Evolutionary conservation across 2,797 vertebrate genomes (phyloP), one percentile per base, ranked within the genome.

Genomic region (Lerista edwardsae): DNA sequence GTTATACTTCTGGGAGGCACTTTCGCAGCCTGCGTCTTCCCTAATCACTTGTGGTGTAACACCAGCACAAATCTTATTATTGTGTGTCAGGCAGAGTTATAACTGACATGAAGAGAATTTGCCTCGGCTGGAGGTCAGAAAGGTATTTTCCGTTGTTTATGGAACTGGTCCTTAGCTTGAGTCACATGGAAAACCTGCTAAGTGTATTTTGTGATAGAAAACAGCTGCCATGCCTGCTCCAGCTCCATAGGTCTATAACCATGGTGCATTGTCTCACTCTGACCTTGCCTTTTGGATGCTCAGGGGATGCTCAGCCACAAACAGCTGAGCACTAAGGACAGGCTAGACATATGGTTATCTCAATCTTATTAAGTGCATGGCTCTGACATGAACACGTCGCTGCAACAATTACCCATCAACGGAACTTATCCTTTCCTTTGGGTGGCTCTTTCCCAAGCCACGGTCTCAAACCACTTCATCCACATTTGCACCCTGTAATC

Each of bases 321-420:
- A 39, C 29, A 34, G 59, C 21, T 44, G 12, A 29, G 84, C 14
- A 23, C 15, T 41, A 25, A 73, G 41, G 31, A 25, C 10, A 51
- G 44, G n/a, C 34, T 21, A 57, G 47, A 44, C 29, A 41, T 21
- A 51, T 27, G 41, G 34, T 41, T 75, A 67, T 68, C 47, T 27
- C 27, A 76, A 34, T 44, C 3, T 23, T 15, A 39, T 1, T 80
- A 29, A 1, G 0, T 59, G 64, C 79, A 69, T 65, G 75, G 44
- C 90, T 83, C 41, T 82, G 65, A 68, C 3, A 75, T 3, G 51
- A 85, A 84, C 72, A 72, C 27, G 55, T 61, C 88, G 87, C 73
- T 27, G 51, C 25, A 59, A 41, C 19, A 68, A 91, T 88, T 84
- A 80, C 74, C 88, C 88, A 89, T 91, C 86, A 91, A 84, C 78